Evolutionary conservation across 2,888 invertebrate species (phyloP), one percentile per base, ranked within the genome.

Genomic region (Pristionchus entomophagus): DNA sequence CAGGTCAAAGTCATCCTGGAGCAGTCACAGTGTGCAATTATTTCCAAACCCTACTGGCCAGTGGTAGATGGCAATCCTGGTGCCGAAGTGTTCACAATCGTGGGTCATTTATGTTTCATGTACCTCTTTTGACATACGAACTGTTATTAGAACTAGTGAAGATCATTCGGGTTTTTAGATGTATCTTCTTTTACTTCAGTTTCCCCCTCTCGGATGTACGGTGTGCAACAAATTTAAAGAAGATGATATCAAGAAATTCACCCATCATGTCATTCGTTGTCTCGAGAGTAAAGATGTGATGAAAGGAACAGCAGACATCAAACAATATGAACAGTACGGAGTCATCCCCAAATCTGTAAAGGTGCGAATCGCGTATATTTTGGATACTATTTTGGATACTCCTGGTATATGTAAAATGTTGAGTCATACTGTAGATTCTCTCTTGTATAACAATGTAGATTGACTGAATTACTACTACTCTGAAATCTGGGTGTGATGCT

Each of bases 21-120:
- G 65, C 65, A 35, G 32, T 65, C 65, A 65, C 65, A 32, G 65
- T 65, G 65, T 65, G 65, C 65, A 32, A 65, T 65, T 32, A 65
- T 65, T n/a, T 29, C 65, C 17, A 65, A 65, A 32, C 65, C 65
- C 12, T 65, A 65, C 19, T 65, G 65, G 65, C 17, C 6, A 12
- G 62, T 62, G 62, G 32, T 14, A 17, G 32, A 65, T 29, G 65
- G 65, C 22, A 29, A 32, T n/a, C n/a, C n/a, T 12, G 65, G 65
- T 32, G 65, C n/a, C 65, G 65, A 65, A 32, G 65, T 65, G 32
- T 65, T 65, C 65, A 65, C 65, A 12, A 29, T 65, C 65, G 65
- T 65, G 32, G 17, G 65, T 35, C 26, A n/a, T 59, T 59, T 26
- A 59, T 10, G 12, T 51, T 51, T 10, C 32, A 32, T 32, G 5